phyloP scores from a whole-genome alignment of 2,888 invertebrate species.

The Idaea biselata region DNA sequence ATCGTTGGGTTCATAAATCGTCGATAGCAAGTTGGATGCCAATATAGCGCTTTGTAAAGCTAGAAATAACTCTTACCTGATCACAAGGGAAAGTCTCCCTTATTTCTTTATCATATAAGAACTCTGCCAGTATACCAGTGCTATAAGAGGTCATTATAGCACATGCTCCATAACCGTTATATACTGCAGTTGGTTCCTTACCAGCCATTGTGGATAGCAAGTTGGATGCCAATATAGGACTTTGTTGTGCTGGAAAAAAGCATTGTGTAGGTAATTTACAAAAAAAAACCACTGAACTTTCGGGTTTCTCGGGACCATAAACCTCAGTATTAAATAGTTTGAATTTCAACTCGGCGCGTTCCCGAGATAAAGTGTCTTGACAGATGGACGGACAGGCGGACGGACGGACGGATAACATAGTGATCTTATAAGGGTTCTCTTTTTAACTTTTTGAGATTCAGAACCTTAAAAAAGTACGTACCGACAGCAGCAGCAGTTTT shows the following conservation, averaged over 20 bases:
- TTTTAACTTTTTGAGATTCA: too few species aligned
- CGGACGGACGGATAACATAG: too few species aligned
- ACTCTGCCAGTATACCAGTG: slow-evolving; percentile 93
- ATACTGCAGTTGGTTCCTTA: slow-evolving; percentile 71
- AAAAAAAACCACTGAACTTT: too few species aligned
- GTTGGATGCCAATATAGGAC: slow-evolving; percentile 87
- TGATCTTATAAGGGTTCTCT: too few species aligned
- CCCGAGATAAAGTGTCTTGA: too few species aligned
- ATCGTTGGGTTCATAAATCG: slow-evolving; percentile 75
- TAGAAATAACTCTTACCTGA: slow-evolving; percentile 84
- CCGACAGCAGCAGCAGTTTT: slow-evolving; percentile 98
- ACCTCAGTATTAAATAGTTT: too few species aligned
- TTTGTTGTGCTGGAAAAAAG: slow-evolving; percentile 87
- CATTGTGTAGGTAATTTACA: background rate
- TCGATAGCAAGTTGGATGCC: slow-evolving; percentile 83
- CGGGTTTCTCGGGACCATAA: too few species aligned
- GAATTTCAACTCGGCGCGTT: too few species aligned
- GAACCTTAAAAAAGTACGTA: too few species aligned
- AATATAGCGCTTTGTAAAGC: slow-evolving; percentile 91
- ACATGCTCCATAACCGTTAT: slow-evolving; percentile 97
- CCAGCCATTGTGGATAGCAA: slow-evolving; percentile 84
- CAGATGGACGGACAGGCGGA: too few species aligned
- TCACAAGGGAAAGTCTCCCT: slow-evolving; percentile 95
- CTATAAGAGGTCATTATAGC: slow-evolving; percentile 92
- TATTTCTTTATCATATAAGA: slow-evolving; percentile 89